Conservation (phyloP, 2,113 vertebrate genomes). For the Syrrhaptes paradoxus region DNA sequence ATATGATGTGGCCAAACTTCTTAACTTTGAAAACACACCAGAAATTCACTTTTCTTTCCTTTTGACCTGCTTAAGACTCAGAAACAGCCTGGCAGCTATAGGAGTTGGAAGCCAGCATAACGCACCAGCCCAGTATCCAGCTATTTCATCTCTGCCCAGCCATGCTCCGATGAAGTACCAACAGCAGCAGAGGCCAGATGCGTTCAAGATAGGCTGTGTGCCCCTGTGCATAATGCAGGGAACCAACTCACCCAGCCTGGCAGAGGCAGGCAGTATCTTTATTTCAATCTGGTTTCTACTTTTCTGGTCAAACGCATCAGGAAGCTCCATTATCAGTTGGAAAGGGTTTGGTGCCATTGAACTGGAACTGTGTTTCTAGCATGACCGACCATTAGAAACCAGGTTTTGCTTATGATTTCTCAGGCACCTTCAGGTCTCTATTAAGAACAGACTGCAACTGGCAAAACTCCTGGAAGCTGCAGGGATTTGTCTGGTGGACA, state of each 20-base stretch:
- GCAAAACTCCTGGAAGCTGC: neutral
- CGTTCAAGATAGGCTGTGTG: neutral
- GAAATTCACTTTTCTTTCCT: neutral
- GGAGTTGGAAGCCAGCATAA: neutral
- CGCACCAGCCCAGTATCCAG: neutral
- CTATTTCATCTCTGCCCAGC: neutral
- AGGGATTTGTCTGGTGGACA: neutral
- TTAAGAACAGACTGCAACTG: neutral
- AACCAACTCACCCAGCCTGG: neutral
- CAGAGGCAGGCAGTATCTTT: constrained; percentile 5
- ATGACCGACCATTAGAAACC: constrained; percentile 19
- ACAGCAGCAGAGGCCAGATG: neutral
- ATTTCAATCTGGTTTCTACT: constrained; percentile 35
- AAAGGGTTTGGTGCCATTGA: neutral
- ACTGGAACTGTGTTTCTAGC: constrained; percentile 3
- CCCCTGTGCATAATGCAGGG: neutral
- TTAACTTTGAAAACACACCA: neutral
- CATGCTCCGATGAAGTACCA: neutral
- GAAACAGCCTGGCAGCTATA: neutral
- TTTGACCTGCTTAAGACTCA: neutral
- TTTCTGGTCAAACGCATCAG: neutral
- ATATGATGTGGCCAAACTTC: neutral
- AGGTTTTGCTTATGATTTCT: neutral
- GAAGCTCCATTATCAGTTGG: neutral
- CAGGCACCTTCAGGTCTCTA: neutral